Evolutionary conservation across 2,797 vertebrate species (phyloP).

Genomic region (Selene dorsalis): DNA sequence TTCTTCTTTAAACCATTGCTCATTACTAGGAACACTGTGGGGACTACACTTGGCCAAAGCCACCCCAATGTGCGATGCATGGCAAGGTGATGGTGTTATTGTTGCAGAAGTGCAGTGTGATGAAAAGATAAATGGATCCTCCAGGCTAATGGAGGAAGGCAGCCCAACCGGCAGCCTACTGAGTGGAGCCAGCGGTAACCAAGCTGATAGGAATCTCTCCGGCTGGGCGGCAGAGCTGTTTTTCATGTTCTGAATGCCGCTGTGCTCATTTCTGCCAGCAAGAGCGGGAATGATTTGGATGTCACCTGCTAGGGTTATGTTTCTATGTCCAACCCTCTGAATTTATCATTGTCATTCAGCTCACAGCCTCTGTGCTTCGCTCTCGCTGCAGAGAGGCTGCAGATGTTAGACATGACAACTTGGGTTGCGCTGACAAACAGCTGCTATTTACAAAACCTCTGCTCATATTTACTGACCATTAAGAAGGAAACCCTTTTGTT

Average conservation of each 20-base stretch:
- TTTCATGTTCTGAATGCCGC: constrained; percentile 77
- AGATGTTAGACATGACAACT: constrained; percentile 66
- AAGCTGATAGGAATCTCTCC: constrained; percentile 56
- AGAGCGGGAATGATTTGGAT: constrained; percentile 66
- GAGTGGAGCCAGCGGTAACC: constrained; percentile 75
- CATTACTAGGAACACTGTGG: constrained; percentile 51
- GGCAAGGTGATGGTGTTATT: constrained; percentile 63
- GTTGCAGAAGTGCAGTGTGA: constrained; percentile 64
- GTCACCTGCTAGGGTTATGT: constrained; percentile 75
- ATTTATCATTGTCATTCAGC: constrained; percentile 75
- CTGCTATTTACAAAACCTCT: constrained; percentile 49
- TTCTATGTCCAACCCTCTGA: constrained; percentile 71
- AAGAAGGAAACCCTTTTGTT: constrained; percentile 9
- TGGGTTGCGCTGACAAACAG: constrained; percentile 58
- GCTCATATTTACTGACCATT: constrained; percentile 38
- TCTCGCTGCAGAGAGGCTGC: constrained; percentile 62
- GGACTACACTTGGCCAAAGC: constrained; percentile 54
- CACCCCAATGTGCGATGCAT: constrained; percentile 50
- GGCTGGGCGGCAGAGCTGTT: constrained; percentile 58
- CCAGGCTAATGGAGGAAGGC: constrained; percentile 71
- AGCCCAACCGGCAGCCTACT: constrained; percentile 63
- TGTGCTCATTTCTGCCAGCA: constrained; percentile 60
- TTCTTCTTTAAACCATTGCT: constrained; percentile 57
- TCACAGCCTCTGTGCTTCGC: constrained; percentile 54
- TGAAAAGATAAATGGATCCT: constrained; percentile 76